Evolutionary conservation across 2,888 invertebrate species (phyloP).

Genomic region (Sminthurides aquaticus): DNA sequence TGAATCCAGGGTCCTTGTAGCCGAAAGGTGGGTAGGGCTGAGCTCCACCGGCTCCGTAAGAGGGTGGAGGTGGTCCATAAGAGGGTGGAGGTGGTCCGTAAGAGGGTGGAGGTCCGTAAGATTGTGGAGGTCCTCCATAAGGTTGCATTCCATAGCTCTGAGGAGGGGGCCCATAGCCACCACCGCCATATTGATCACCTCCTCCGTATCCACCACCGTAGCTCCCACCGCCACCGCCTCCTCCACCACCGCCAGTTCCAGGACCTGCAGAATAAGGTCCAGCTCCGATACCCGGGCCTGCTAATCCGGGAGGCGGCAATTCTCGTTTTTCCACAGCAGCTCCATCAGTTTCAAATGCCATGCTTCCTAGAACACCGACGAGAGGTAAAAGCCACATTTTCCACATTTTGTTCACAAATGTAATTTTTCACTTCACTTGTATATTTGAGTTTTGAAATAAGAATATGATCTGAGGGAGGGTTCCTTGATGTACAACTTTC

Average conservation of each 20-base stretch:
- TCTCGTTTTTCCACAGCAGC: conserved; percentile 14
- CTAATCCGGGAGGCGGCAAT: conserved; percentile 8
- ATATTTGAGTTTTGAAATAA: background rate
- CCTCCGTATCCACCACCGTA: background rate
- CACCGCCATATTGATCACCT: background rate
- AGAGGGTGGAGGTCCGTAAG: background rate
- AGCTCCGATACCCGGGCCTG: conserved; percentile 12
- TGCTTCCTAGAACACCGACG: background rate
- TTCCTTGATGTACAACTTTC: background rate
- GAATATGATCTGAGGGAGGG: background rate
- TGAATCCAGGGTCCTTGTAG: conserved; percentile 42
- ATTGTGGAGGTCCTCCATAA: background rate
- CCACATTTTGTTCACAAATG: background rate
- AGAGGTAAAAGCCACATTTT: background rate
- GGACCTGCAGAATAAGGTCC: conserved; percentile 6
- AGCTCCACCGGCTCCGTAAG: background rate
- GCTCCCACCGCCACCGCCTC: background rate
- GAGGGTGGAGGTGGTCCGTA: background rate
- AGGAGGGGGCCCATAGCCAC: background rate
- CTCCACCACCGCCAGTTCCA: background rate
- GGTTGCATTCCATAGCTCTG: background rate
- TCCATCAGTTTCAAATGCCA: background rate
- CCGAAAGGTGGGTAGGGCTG: conserved; percentile 24
- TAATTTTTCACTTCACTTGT: background rate
- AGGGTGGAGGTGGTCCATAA: conserved; percentile 4